A percentile compares a stretch with the other conserved stretches of the same genome.
These are phyloP conservation scores for Cephus rjabovi DNA, from an alignment of 2,888 invertebrate genomes.

Conservation along the genomic window DNA sequence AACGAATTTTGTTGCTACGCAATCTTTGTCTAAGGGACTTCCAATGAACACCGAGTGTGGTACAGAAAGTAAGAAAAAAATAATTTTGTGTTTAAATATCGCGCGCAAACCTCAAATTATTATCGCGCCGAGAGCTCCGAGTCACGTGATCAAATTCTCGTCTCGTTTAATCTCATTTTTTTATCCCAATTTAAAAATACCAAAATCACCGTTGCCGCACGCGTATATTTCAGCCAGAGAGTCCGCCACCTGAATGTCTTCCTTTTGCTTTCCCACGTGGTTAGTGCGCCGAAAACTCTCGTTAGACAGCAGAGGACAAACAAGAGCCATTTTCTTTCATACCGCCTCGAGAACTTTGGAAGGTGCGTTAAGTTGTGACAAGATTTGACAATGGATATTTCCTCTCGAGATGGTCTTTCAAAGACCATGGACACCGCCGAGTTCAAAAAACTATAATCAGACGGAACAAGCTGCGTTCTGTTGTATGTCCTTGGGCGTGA, in stretches of 20 bases:
- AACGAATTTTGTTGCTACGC: constrained; percentile 20
- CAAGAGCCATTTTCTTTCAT: constrained; percentile 3
- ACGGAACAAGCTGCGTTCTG: background rate
- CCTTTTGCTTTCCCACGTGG: background rate
- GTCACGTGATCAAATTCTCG: background rate
- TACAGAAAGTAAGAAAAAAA: background rate
- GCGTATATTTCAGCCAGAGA: background rate
- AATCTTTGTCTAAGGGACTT: constrained; percentile 1
- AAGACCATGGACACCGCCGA: background rate
- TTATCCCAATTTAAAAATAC: background rate
- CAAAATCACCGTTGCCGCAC: background rate
- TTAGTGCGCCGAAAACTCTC: background rate
- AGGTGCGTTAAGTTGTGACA: constrained; percentile 68
- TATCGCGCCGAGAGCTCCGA: background rate
- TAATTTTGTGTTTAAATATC: background rate
- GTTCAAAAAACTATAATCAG: background rate
- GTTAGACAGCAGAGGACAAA: background rate
- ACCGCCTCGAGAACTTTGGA: constrained; percentile 64
- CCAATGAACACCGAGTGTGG: background rate
- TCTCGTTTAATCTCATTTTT: background rate
- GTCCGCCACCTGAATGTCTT: background rate
- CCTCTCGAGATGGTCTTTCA: constrained; percentile 14
- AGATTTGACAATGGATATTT: constrained; percentile 62
- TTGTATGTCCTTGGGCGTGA: background rate
- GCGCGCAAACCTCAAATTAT: background rate